Evolutionary conservation across 2,888 invertebrate genomes (phyloP).

Genomic region (Oscheius sp.): DNA sequence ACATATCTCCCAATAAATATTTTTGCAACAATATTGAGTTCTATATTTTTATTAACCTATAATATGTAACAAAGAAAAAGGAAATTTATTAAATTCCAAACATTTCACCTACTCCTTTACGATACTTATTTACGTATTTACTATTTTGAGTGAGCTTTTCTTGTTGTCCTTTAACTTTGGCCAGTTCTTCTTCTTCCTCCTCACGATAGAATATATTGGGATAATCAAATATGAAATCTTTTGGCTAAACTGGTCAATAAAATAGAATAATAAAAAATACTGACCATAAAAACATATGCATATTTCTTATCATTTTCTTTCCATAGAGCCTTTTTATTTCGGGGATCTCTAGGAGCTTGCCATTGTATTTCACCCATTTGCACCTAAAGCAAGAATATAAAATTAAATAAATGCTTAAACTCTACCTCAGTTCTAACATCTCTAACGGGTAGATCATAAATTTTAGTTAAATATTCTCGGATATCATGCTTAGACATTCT

Average conservation of each 20-base stretch:
- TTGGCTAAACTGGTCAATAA: constrained; percentile 37
- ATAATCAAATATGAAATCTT: constrained; percentile 52
- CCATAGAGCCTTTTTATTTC: constrained; percentile 67
- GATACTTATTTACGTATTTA: constrained; percentile 58
- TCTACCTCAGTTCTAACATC: constrained; percentile 80
- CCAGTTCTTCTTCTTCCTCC: constrained; percentile 48
- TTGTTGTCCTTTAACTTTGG: constrained; percentile 46
- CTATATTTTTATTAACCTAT: constrained; percentile 14
- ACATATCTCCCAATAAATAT: constrained; percentile 19
- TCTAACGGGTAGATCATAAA: constrained; percentile 87
- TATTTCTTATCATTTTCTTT: constrained; percentile 72
- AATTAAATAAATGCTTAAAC: constrained; percentile 20
- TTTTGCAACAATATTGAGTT: background rate
- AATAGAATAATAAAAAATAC: constrained; percentile 11
- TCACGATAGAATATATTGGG: constrained; percentile 56
- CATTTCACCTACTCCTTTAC: constrained; percentile 51
- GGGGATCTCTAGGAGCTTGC: constrained; percentile 53
- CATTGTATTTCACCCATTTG: constrained; percentile 69
- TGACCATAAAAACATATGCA: constrained; percentile 71
- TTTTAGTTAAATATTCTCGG: constrained; percentile 92
- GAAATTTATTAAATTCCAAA: constrained; percentile 44
- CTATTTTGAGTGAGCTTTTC: constrained; percentile 53
- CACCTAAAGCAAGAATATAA: constrained; percentile 45
- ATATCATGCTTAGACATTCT: constrained; percentile 89
- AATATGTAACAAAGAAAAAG: background rate